These are phyloP conservation scores for Myrmecophaga tridactyla DNA, from an alignment of 2,113 vertebrate genomes.

Conservation along the genomic window DNA sequence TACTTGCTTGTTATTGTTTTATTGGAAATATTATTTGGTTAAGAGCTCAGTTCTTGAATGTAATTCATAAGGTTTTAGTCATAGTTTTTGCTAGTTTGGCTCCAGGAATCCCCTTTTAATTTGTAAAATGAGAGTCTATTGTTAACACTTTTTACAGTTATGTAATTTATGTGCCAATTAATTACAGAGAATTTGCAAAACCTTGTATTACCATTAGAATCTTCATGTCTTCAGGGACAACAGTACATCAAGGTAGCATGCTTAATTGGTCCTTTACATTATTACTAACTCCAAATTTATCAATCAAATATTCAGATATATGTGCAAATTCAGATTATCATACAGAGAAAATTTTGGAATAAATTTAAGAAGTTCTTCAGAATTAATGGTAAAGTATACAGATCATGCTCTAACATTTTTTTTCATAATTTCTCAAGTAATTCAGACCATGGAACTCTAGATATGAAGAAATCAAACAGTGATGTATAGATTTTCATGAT, in stretches of 20 bases:
- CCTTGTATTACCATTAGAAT: conserved; percentile 53
- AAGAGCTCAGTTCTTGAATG: neutral
- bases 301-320: conserved; percentile 63
- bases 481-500: neutral
- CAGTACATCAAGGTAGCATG: conserved; percentile 62
- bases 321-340: conserved; percentile 46
- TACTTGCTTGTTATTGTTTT: neutral
- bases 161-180: conserved; percentile 65
- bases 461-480: neutral
- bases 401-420: neutral
- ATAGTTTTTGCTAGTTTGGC: neutral
- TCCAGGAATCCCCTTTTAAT: conserved; percentile 49
- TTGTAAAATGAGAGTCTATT: conserved; percentile 54
- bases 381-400: neutral
- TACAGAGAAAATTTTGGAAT: conserved; percentile 19
- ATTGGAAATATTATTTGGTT: neutral
- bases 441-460: neutral
- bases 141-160: conserved; percentile 27
- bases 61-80: neutral
- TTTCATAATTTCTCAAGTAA: neutral
- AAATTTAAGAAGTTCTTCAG: neutral
- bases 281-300: conserved; percentile 73
- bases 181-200: conserved; percentile 63
- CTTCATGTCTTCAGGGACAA: conserved; percentile 57
- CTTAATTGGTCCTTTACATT: conserved; percentile 73